Evolutionary conservation across 2,113 vertebrate species (phyloP).

Genomic region (Bubo scandiacus): DNA sequence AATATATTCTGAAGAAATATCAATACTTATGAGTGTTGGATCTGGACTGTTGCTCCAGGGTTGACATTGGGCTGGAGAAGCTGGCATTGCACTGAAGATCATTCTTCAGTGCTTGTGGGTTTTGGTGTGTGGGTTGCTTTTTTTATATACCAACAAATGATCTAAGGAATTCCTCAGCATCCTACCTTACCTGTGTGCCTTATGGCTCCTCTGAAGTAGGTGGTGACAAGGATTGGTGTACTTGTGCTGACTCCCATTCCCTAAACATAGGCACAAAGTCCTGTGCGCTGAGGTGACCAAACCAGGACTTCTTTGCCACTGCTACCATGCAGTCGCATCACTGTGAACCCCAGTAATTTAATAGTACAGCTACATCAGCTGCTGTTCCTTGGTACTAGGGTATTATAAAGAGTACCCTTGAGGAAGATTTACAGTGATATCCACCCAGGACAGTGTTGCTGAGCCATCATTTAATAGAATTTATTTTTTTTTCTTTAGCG

Average conservation of each 20-base stretch:
- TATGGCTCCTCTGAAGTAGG: background rate
- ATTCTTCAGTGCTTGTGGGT: background rate
- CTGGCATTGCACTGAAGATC: background rate
- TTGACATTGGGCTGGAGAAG: background rate
- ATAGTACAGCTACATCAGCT: background rate
- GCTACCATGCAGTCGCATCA: background rate
- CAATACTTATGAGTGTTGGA: background rate
- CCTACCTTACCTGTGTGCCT: background rate
- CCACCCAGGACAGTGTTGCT: background rate
- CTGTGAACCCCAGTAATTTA: background rate
- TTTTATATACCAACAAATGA: background rate
- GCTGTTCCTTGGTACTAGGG: background rate
- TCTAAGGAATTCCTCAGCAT: background rate
- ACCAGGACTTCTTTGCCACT: background rate
- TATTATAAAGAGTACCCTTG: background rate
- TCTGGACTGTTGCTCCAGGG: background rate
- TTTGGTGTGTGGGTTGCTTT: background rate
- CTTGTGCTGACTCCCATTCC: background rate
- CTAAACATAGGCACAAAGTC: background rate
- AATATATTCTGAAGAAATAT: background rate
- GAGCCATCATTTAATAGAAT: background rate
- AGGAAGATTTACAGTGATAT: background rate
- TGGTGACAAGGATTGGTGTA: background rate
- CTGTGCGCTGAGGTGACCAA: background rate
- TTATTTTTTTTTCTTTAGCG: background rate